Evolutionary conservation across 2,113 vertebrate species (phyloP).

Genomic region (Bambusicola thoracicus): DNA sequence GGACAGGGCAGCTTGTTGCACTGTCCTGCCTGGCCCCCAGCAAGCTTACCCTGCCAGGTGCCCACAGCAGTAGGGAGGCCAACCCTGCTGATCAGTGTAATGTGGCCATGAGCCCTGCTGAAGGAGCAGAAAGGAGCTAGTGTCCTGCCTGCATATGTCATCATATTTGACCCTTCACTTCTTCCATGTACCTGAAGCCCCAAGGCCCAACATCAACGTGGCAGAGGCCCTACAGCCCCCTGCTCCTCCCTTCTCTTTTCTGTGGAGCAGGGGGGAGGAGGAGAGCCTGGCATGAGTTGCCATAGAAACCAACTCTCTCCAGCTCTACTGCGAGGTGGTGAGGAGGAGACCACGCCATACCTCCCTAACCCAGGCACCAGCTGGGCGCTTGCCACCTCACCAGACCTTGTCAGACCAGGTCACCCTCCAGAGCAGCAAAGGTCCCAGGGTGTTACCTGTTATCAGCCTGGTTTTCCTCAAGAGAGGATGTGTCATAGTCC

Average conservation of each 20-base stretch:
- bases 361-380: background rate
- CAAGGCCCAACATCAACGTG: accelerated
- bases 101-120: accelerated
- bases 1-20: background rate
- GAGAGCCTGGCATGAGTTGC: slow-evolving; percentile 66
- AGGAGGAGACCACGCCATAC: slow-evolving; percentile 20
- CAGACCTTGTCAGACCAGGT: background rate
- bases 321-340: slow-evolving; percentile 55
- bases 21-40: background rate
- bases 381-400: background rate
- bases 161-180: accelerated
- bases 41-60: background rate
- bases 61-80: background rate
- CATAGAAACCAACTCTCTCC: slow-evolving; percentile 70
- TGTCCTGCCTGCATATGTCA: background rate
- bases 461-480: background rate
- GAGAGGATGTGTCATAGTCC: background rate
- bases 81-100: background rate
- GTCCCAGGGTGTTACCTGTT: background rate
- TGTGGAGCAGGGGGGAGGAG: background rate
- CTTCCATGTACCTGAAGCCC: background rate
- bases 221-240: background rate
- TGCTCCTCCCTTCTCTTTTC: background rate
- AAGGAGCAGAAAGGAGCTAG: background rate
- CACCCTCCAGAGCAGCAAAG: background rate